Evolutionary conservation across 2,113 vertebrate genomes (phyloP).

Genomic region (Pitta sordida): DNA sequence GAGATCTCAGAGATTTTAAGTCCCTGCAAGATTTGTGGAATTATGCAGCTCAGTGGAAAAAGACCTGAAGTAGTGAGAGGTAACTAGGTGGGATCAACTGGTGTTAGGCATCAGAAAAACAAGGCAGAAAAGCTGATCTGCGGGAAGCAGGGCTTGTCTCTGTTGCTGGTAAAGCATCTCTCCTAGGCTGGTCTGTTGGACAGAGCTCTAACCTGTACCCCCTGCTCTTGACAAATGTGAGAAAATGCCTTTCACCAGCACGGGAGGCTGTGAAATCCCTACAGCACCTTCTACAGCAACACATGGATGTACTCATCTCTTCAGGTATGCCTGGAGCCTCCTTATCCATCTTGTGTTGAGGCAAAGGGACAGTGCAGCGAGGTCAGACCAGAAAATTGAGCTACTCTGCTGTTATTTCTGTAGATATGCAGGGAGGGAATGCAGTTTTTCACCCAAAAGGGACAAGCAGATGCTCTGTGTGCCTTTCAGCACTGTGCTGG

Average conservation of each 20-base stretch:
- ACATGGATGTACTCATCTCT: fast-evolving
- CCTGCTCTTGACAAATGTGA: background rate
- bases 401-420: fast-evolving
- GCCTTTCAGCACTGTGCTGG: background rate
- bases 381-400: background rate
- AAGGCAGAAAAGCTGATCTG: background rate
- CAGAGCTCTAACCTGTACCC: background rate
- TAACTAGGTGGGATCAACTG: background rate
- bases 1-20: background rate
- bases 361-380: background rate
- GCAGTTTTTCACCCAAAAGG: background rate
- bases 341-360: fast-evolving
- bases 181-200: background rate
- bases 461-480: background rate
- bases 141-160: background rate
- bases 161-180: background rate
- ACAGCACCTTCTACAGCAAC: background rate
- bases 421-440: background rate
- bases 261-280: background rate
- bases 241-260: background rate
- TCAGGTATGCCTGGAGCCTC: background rate
- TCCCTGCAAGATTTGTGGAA: constrained; percentile 6
- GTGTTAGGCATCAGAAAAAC: background rate
- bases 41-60: background rate
- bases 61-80: background rate